These are phyloP conservation scores for Kradibia gibbosae DNA, from an alignment of 1,140 invertebrate genomes.

Conservation along the genomic window DNA sequence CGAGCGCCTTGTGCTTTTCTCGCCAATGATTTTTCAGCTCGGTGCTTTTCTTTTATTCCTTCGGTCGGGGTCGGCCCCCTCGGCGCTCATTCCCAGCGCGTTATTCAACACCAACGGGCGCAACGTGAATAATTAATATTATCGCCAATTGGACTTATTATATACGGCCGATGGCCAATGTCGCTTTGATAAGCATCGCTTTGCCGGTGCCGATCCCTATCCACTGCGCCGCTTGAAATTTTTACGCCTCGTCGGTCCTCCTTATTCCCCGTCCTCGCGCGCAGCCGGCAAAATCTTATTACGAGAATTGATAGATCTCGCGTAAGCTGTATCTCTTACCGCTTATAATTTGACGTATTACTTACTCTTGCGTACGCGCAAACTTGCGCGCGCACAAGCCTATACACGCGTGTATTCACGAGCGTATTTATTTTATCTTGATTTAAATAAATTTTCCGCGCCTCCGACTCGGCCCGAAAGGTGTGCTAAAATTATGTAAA, in stretches of 20 bases:
- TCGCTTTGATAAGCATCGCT: neutral
- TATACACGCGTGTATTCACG: neutral
- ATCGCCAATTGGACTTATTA: neutral
- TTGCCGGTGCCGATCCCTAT: neutral
- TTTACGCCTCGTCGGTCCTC: neutral
- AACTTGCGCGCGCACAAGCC: no score
- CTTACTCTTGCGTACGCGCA: neutral
- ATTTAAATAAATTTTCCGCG: neutral
- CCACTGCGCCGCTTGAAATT: neutral
- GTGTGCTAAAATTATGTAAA: neutral
- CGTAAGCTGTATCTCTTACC: neutral
- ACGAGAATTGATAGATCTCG: neutral
- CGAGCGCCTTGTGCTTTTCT: neutral
- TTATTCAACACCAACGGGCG: neutral
- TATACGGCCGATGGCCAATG: neutral
- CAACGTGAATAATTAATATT: neutral
- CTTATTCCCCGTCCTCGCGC: no score
- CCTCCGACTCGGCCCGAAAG: neutral
- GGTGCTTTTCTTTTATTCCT: neutral
- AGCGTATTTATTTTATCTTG: neutral
- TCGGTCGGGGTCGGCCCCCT: no score
- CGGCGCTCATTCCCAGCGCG: neutral
- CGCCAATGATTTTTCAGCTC: neutral
- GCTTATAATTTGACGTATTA: conserved; percentile 10
- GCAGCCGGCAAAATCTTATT: neutral